Conservation (phyloP, 2,113 vertebrate genomes). For the Corydoras sp. region DNA sequence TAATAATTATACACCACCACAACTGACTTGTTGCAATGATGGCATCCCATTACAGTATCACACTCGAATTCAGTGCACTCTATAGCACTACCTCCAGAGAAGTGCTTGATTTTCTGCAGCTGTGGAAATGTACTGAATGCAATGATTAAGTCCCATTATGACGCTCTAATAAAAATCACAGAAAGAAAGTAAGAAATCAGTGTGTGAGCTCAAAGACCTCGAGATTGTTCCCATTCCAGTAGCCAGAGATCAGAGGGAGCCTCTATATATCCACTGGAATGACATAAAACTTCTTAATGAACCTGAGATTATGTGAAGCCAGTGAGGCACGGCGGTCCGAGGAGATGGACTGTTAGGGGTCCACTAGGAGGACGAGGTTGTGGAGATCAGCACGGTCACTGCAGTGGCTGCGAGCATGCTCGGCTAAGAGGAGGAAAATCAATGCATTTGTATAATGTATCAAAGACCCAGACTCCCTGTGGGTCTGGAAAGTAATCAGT, state of each 20-base stretch:
- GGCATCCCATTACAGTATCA: no score
- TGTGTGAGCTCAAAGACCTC: slow-evolving; percentile 7
- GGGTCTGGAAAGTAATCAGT: slow-evolving; percentile 43
- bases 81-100: no score
- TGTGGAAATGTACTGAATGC: no score
- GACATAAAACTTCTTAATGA: slow-evolving; percentile 48
- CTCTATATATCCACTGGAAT: slow-evolving; percentile 41
- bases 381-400: slow-evolving; percentile 25
- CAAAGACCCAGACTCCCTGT: slow-evolving; percentile 32
- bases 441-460: slow-evolving; percentile 48
- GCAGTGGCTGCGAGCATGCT: slow-evolving; percentile 15
- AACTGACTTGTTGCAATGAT: no score
- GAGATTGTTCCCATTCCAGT: slow-evolving; percentile 1
- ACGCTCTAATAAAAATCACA: no score
- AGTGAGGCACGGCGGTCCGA: slow-evolving; percentile 2
- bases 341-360: slow-evolving; percentile 17
- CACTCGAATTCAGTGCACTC: no score
- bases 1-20: no score
- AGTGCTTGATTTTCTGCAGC: no score
- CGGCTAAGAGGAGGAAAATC: slow-evolving; percentile 38
- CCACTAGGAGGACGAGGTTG: not conserved
- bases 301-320: slow-evolving; percentile 25
- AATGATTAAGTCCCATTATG: no score
- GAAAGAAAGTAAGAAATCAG: slow-evolving; percentile 10
- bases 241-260: slow-evolving; percentile 23